Percentiles rank a stretch among this genome's conserved stretches.
Conservation (phyloP, 1,140 invertebrate genomes). For the Bursaphelenchus mucronatus region DNA sequence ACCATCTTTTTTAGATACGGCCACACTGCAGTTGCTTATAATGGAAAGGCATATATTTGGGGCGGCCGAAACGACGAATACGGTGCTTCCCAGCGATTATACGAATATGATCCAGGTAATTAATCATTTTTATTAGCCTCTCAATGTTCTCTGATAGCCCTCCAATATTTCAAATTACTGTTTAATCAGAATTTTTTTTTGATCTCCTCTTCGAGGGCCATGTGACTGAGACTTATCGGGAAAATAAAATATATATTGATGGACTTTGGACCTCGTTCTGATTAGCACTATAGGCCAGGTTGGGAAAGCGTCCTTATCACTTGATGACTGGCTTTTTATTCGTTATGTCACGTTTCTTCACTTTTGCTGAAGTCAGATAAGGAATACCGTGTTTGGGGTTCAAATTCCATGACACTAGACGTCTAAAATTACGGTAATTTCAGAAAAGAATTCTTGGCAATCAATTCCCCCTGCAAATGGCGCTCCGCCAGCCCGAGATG, state of each 20-base stretch:
- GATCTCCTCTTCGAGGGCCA: not conserved
- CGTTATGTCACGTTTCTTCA: too few relatives aligned
- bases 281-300: too few relatives aligned
- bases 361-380: conserved; percentile 17
- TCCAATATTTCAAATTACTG: not conserved
- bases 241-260: too few relatives aligned
- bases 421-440: conserved; percentile 9
- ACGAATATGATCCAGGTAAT: conserved; percentile 73
- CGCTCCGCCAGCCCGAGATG: conserved; percentile 76
- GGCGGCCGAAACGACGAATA: conserved; percentile 78
- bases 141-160: not conserved
- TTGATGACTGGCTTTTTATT: too few relatives aligned
- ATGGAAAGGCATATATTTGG: conserved; percentile 77
- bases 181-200: conserved; percentile 12
- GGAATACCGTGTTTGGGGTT: conserved; percentile 3
- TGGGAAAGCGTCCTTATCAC: too few relatives aligned
- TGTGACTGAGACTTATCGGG: not conserved
- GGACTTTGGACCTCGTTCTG: too few relatives aligned
- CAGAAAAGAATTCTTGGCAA: conserved; percentile 70
- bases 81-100: conserved; percentile 73
- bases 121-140: conserved; percentile 12
- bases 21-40: conserved; percentile 76
- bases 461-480: conserved; percentile 68
- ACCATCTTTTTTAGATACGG: conserved; percentile 69
- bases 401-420: not conserved